phyloP scores from a whole-genome alignment of 2,113 vertebrate genomes.

The Corydoras sp. region DNA sequence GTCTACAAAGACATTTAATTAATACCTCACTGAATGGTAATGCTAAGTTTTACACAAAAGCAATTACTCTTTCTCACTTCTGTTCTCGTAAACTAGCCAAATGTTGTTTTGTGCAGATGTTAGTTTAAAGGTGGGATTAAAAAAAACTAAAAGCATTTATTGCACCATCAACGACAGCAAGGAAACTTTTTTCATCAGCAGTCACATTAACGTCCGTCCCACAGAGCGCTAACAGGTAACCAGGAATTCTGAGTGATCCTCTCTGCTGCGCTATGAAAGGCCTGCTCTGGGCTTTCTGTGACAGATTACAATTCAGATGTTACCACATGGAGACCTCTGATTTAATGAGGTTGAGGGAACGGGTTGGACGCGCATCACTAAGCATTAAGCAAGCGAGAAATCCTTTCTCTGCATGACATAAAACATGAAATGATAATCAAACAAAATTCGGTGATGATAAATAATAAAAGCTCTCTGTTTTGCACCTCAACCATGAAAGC shows the following conservation, averaged over 20 bases:
- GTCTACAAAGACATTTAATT: too few species aligned
- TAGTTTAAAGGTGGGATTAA: conserved; percentile 10
- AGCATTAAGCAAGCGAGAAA: conserved; percentile 27
- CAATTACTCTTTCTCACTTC: neutral
- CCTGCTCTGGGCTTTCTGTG: neutral
- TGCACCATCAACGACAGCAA: conserved; percentile 18
- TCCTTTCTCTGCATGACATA: conserved; percentile 17
- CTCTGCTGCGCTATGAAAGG: neutral
- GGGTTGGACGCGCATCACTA: conserved; percentile 18
- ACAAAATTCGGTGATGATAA: conserved; percentile 33
- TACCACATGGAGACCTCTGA: neutral
- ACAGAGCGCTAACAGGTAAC: neutral
- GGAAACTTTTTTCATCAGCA: conserved; percentile 24
- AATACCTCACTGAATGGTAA: too few species aligned
- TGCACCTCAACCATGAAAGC: conserved; percentile 37
- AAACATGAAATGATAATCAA: conserved; percentile 45
- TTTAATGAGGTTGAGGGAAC: conserved; percentile 19
- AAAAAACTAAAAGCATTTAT: conserved; percentile 13
- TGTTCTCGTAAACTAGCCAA: neutral
- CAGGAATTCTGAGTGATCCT: neutral
- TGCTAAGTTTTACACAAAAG: too few species aligned
- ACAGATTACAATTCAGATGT: neutral
- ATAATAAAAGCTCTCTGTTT: conserved; percentile 42
- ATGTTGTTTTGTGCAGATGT: conserved; percentile 15
- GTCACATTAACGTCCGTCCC: neutral